Percentiles rank a stretch among this genome's conserved stretches.
phyloP scores from a whole-genome alignment of 2,797 vertebrate genomes.

The Malacoraja senta region DNA sequence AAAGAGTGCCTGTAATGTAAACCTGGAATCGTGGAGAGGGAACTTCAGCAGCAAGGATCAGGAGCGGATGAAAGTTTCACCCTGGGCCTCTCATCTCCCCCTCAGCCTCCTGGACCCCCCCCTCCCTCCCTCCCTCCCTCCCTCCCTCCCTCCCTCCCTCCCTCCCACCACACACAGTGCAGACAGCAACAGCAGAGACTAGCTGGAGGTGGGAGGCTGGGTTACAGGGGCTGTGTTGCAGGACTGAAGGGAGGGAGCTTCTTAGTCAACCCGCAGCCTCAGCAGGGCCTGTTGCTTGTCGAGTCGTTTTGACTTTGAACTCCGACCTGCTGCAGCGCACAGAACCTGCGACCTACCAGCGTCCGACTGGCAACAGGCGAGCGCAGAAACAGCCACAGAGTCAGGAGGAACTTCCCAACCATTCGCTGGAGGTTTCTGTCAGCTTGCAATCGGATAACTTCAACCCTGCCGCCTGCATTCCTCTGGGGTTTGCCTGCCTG shows the following conservation, averaged over 20 bases:
- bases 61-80: neutral
- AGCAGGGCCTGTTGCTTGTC: neutral
- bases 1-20: neutral
- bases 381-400: neutral
- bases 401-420: neutral
- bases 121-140: too few relatives aligned
- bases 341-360: neutral
- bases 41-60: neutral
- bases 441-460: neutral
- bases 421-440: neutral
- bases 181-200: neutral
- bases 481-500: neutral
- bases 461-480: neutral
- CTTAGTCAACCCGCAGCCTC: neutral
- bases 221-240: neutral
- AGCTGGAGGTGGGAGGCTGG: too few relatives aligned
- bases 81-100: neutral
- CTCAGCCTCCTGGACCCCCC: too few relatives aligned
- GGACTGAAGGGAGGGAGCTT: neutral
- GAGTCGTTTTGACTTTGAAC: neutral
- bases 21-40: neutral
- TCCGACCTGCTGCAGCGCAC: neutral
- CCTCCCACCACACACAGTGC: neutral
- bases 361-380: neutral
- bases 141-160: too few relatives aligned